Evolutionary conservation across 2,888 invertebrate species (phyloP), one percentile per base, ranked within the genome.

Genomic region (Idaea dimidiata): DNA sequence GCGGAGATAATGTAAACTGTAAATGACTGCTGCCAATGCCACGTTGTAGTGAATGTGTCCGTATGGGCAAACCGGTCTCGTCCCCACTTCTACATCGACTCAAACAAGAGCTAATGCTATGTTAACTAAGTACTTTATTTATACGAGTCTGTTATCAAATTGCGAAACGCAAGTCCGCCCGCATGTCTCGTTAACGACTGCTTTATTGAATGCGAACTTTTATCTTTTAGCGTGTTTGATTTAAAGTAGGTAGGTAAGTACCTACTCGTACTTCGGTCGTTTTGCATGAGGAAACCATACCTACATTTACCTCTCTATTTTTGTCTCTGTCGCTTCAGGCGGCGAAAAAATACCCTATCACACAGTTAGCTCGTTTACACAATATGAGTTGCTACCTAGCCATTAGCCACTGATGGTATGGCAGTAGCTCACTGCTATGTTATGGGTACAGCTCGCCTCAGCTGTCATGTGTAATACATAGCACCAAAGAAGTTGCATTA

Each of bases 191-290:
- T 57, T 77, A 70, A 72, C 61, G 59, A 60, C 65, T 67, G 69
- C 68, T 69, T 69, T 62, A 62, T 56, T 58, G 43, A 10, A 60
- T 57, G 54, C 60, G 62, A 58, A 33, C 14, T 32, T 66, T 74
- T 75, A 75, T 77, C 76, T 72, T 71, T 69, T 69, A 62, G 66
- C 69, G 66, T 68, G 66, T 66, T 72, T 71, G 62, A 66, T 71
- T 71, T 65, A 63, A 43, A 43, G 10, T 24, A 43, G 43, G 43
- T 43, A 43, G 43, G 33, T 32, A 32, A 7, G 32, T 33, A 10
- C 33, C 14, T 10, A 10, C 14, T 8, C 14, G 14, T 43, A 43
- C 43, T 10, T 43, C 6, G 32, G 6, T 32, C 14, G 24, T 24
- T 24, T 24, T 24, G 24, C 24, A 24, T 24, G 24, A 24, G 24